Percentiles rank a stretch among this genome's conserved stretches.
Evolutionary conservation across 2,113 vertebrate species (phyloP).

Genomic region (Scartelaos histophorus): DNA sequence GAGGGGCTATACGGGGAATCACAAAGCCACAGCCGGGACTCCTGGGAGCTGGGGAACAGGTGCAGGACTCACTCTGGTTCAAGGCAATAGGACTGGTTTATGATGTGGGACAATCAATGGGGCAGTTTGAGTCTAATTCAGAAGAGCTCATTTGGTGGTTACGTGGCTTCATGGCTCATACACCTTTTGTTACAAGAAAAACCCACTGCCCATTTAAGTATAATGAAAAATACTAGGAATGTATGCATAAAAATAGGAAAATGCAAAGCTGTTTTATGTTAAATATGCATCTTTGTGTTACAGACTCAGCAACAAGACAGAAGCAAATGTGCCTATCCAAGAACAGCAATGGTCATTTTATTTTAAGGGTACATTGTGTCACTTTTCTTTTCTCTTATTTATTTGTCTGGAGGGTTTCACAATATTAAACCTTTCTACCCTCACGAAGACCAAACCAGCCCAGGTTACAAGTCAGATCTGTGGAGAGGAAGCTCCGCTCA

Average conservation of each 20-base stretch:
- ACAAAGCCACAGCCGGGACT: slow-evolving; percentile 53
- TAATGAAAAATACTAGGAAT: not conserved
- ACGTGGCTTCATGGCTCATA: not conserved
- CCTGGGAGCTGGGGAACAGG: slow-evolving; percentile 57
- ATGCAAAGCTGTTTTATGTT: not conserved
- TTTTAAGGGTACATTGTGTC: too few relatives aligned
- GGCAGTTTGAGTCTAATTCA: not conserved
- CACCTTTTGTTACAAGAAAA: not conserved
- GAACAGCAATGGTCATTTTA: not conserved
- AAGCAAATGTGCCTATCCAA: not conserved
- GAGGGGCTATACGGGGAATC: slow-evolving; percentile 15
- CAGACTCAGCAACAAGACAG: too few relatives aligned
- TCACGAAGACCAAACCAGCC: too few relatives aligned
- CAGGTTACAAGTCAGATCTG: too few relatives aligned
- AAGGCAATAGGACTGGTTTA: slow-evolving; percentile 30
- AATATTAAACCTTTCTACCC: too few relatives aligned
- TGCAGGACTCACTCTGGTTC: slow-evolving; percentile 47
- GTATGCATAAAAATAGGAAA: not conserved
- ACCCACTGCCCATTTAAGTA: not conserved
- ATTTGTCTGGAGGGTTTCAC: too few relatives aligned
- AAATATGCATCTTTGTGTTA: too few relatives aligned
- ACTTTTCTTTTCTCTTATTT: too few relatives aligned
- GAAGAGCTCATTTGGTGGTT: slow-evolving; percentile 11
- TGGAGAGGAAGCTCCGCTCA: too few relatives aligned
- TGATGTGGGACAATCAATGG: slow-evolving; percentile 10